Conservation (phyloP, 2,888 invertebrate genomes). For the Amblyjoppa fuscipennis region DNA sequence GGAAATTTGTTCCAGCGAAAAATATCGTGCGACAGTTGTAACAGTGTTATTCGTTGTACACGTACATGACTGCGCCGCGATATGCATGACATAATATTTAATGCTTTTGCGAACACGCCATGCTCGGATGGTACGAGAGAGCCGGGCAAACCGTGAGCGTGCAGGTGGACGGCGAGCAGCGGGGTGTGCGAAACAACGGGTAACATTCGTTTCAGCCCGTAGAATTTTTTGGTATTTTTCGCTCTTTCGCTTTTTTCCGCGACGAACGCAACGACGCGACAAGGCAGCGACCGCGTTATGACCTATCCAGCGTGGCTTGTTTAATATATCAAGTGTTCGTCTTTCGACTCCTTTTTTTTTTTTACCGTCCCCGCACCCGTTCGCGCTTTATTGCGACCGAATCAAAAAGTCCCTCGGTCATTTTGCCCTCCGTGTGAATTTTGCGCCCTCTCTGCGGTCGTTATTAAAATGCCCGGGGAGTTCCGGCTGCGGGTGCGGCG, state of each 20-base stretch:
- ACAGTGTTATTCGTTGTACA: conserved; percentile 2
- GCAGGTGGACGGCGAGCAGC: background rate
- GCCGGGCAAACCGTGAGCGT: background rate
- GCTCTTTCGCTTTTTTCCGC: conserved; percentile 3
- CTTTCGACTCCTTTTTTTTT: background rate
- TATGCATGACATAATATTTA: conserved; percentile 48
- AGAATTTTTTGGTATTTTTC: conserved; percentile 36
- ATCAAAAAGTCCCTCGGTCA: background rate
- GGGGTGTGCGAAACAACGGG: conserved; percentile 7
- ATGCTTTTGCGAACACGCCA: conserved; percentile 43
- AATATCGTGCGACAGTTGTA: conserved; percentile 33
- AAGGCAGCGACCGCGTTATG: background rate
- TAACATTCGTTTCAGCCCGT: conserved; percentile 4
- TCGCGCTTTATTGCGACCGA: background rate
- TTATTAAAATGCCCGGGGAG: conserved; percentile 9
- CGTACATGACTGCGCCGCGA: conserved; percentile 29
- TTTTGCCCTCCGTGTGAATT: background rate
- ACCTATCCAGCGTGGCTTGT: background rate
- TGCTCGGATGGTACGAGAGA: conserved; percentile 6
- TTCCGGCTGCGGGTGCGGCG: background rate
- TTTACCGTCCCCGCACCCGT: background rate
- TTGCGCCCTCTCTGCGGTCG: background rate
- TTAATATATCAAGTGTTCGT: conserved; percentile 23
- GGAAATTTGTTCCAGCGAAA: conserved; percentile 44
- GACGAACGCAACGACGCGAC: background rate